These are phyloP conservation scores for Uria aalge DNA, from an alignment of 2,113 vertebrate species.

Conservation along the genomic window DNA sequence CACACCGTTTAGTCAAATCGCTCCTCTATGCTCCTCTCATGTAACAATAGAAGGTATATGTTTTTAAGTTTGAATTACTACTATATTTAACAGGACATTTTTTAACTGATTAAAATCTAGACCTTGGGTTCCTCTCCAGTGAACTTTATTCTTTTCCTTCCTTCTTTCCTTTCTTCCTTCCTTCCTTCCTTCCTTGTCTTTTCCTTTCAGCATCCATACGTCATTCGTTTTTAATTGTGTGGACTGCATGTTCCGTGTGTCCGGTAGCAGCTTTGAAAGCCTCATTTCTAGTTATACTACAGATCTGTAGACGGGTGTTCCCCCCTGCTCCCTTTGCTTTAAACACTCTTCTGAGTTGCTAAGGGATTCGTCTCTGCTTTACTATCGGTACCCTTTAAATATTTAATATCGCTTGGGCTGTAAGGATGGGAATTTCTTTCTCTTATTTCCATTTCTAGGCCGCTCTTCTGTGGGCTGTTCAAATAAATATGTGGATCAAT, in stretches of 20 bases:
- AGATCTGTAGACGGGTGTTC: background rate
- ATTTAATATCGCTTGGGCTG: slow-evolving; percentile 19
- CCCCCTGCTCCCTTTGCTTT: slow-evolving; percentile 26
- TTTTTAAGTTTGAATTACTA: slow-evolving; percentile 76
- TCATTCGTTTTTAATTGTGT: slow-evolving; percentile 74
- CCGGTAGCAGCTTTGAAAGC: slow-evolving; percentile 59
- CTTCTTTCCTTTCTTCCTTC: slow-evolving; percentile 52
- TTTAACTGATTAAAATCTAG: slow-evolving; percentile 81
- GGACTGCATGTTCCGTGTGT: slow-evolving; percentile 75
- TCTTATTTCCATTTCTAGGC: slow-evolving; percentile 62
- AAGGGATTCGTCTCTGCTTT: slow-evolving; percentile 47
- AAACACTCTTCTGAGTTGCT: slow-evolving; percentile 20
- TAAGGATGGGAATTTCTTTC: slow-evolving; percentile 45
- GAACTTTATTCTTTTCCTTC: slow-evolving; percentile 70
- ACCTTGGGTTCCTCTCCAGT: slow-evolving; percentile 71
- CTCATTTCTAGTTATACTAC: slow-evolving; percentile 38
- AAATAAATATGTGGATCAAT: slow-evolving; percentile 47
- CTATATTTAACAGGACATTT: slow-evolving; percentile 81
- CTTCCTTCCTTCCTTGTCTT: slow-evolving; percentile 60
- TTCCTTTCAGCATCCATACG: slow-evolving; percentile 70
- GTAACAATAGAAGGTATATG: slow-evolving; percentile 76
- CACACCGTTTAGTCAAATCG: slow-evolving; percentile 58
- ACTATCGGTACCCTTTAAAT: slow-evolving; percentile 49
- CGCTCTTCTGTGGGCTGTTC: slow-evolving; percentile 52
- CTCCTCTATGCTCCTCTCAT: slow-evolving; percentile 73